Percentiles rank a stretch among this genome's conserved stretches.
Conservation (phyloP, 2,113 vertebrate genomes). For the Hippocampus barbouri region DNA sequence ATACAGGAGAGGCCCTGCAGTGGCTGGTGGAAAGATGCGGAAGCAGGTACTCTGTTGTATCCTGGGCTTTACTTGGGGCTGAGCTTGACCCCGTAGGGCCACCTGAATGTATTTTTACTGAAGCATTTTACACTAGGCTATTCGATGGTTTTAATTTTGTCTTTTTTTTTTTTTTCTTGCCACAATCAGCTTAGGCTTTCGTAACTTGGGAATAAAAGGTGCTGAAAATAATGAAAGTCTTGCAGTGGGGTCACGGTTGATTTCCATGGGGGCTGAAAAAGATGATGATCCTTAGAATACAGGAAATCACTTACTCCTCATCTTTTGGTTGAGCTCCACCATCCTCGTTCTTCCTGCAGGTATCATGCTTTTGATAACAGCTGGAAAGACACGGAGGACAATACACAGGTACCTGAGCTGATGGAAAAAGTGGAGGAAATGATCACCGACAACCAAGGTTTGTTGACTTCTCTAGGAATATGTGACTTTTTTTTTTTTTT, state of each 20-base stretch:
- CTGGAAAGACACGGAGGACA: slow-evolving; percentile 61
- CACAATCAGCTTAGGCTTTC: not conserved
- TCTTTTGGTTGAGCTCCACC: not conserved
- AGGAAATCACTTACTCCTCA: not conserved
- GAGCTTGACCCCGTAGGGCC: not conserved
- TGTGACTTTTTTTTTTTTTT: not conserved
- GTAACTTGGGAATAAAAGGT: not conserved
- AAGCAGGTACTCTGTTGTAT: slow-evolving; percentile 57
- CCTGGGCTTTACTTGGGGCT: too few species aligned
- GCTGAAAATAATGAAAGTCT: not conserved
- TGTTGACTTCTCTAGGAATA: not conserved
- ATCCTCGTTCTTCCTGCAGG: slow-evolving; percentile 23
- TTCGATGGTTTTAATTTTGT: too few species aligned
- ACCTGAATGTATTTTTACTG: not conserved
- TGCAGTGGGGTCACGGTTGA: too few species aligned
- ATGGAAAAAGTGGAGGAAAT: slow-evolving; percentile 74
- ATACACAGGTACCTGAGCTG: slow-evolving; percentile 70
- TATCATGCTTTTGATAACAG: slow-evolving; percentile 73
- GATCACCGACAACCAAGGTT: slow-evolving; percentile 73
- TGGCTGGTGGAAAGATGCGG: slow-evolving; percentile 73
- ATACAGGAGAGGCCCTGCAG: slow-evolving; percentile 68
- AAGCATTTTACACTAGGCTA: too few species aligned
- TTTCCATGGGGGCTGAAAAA: not conserved
- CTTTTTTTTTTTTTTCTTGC: not conserved
- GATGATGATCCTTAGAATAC: not conserved